These are phyloP conservation scores for Sprattus sprattus DNA, from an alignment of 2,113 vertebrate genomes.

Conservation along the genomic window DNA sequence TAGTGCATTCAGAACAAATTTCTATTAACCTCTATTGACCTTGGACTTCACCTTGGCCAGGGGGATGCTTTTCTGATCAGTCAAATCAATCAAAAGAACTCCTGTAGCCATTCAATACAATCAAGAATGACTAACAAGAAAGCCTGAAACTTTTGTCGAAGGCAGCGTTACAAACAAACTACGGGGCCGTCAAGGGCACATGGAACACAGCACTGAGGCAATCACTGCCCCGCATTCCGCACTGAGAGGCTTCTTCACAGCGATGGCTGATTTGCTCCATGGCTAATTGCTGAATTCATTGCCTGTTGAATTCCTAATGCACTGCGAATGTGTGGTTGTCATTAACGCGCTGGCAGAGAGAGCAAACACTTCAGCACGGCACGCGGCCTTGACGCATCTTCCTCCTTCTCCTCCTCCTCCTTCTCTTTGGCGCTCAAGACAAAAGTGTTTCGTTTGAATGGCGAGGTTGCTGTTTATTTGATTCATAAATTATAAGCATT, in stretches of 20 bases:
- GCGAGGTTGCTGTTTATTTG: conserved; percentile 8
- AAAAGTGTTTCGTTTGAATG: background rate
- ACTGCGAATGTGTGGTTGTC: conserved; percentile 76
- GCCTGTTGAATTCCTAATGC: conserved; percentile 79
- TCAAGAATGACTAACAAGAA: background rate
- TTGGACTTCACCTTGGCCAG: background rate
- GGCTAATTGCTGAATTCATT: conserved; percentile 80
- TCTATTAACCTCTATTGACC: too few species aligned
- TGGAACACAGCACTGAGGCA: conserved; percentile 67
- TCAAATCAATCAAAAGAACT: background rate
- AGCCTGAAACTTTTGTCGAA: background rate
- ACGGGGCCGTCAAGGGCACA: conserved; percentile 61
- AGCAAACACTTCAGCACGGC: conserved; percentile 61
- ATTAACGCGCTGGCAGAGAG: conserved; percentile 67
- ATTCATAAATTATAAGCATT: conserved; percentile 9
- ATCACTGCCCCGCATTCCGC: conserved; percentile 69
- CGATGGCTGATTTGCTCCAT: conserved; percentile 74
- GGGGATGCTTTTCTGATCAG: background rate
- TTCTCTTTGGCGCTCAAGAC: background rate
- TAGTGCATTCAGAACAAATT: too few species aligned
- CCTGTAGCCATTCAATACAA: background rate
- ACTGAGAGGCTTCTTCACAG: conserved; percentile 69
- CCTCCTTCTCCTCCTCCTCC: conserved; percentile 36
- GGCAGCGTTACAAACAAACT: background rate
- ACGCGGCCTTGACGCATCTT: conserved; percentile 64